Conservation (phyloP, 2,797 vertebrate species). For the Rhinoraja longicauda region DNA sequence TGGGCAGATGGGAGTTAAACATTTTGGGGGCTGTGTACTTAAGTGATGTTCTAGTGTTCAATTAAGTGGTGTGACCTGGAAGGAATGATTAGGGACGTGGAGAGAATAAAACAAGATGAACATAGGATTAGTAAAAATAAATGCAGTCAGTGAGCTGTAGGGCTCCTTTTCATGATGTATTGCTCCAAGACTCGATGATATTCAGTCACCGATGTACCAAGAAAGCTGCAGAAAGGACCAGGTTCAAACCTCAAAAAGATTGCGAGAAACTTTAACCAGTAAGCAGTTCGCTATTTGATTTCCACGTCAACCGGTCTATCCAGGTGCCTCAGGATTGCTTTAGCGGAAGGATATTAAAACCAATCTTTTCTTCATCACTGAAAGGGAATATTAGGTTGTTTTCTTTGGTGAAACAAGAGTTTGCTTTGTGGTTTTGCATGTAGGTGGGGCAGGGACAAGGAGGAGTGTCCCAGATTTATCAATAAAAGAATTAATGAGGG, state of each 20-base stretch:
- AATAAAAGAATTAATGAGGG: not conserved
- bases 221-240: not conserved
- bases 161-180: too few species aligned
- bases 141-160: too few species aligned
- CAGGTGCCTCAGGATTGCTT: not conserved
- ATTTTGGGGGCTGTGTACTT: too few species aligned
- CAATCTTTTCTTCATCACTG: not conserved
- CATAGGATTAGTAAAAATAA: too few species aligned
- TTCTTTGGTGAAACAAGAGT: not conserved
- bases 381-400: not conserved
- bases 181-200: too few species aligned
- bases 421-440: not conserved
- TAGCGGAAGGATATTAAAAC: not conserved
- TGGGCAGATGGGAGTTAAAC: too few species aligned
- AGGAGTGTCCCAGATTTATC: constrained; percentile 4
- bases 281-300: not conserved
- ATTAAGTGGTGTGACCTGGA: too few species aligned
- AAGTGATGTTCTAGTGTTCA: too few species aligned
- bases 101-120: too few species aligned
- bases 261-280: not conserved
- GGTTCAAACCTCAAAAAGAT: not conserved
- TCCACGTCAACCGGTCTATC: not conserved
- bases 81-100: too few species aligned
- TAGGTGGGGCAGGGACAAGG: not conserved
- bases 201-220: not conserved